Conservation (phyloP, 2,888 invertebrate species). For the Lissonota sp. region DNA sequence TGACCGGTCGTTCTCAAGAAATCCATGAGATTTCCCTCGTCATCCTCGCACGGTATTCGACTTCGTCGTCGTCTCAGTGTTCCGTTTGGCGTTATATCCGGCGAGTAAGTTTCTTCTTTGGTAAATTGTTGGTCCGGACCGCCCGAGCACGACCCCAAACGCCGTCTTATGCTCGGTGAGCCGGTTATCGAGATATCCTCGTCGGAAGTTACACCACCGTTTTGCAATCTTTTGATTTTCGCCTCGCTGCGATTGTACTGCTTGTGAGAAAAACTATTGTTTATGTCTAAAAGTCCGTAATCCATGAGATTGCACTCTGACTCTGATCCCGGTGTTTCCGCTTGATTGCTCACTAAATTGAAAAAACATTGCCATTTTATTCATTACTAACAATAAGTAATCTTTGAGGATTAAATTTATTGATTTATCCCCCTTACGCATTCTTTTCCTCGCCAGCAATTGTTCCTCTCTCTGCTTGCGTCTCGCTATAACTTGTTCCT, state of each 20-base stretch:
- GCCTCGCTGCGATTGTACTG: slow-evolving; percentile 80
- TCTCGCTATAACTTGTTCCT: slow-evolving; percentile 93
- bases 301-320: slow-evolving; percentile 91
- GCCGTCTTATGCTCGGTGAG: slow-evolving; percentile 88
- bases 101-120: slow-evolving; percentile 86
- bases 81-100: slow-evolving; percentile 95
- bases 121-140: slow-evolving; percentile 81
- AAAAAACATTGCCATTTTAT: neutral
- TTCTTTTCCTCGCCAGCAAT: slow-evolving; percentile 86
- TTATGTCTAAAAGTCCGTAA: slow-evolving; percentile 90
- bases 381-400: neutral
- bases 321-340: slow-evolving; percentile 90
- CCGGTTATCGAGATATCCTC: slow-evolving; percentile 87
- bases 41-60: slow-evolving; percentile 92
- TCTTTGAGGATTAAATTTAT: slow-evolving; percentile 6
- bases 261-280: slow-evolving; percentile 87
- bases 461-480: slow-evolving; percentile 91
- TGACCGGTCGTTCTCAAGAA: slow-evolving; percentile 91
- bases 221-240: slow-evolving; percentile 84
- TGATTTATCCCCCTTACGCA: slow-evolving; percentile 83
- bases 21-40: slow-evolving; percentile 94
- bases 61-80: slow-evolving; percentile 92
- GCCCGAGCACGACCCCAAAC: slow-evolving; percentile 87
- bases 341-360: slow-evolving; percentile 87
- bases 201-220: slow-evolving; percentile 86